Evolutionary conservation across 2,888 invertebrate species (phyloP), one percentile per base, ranked within the genome.

Genomic region (Andrena hattorfiana): DNA sequence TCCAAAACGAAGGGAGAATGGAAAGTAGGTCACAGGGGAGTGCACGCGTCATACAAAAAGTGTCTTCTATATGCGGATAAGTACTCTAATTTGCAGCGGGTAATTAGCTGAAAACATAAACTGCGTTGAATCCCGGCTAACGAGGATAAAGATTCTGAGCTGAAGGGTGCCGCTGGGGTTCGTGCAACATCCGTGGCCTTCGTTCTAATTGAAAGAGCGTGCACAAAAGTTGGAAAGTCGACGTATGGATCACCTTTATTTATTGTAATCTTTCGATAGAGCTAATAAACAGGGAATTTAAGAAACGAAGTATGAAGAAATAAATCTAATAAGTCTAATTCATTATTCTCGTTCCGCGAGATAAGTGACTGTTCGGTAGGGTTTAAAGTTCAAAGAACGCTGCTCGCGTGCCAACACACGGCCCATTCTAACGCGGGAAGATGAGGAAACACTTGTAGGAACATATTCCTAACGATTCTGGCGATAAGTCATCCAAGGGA

Each of bases 371-470:
- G 63, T 54, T 63, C 72, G 32, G 63, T 63, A 35, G 13, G 32
- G 72, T 63, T 72, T 72, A 54, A 51, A 63, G 63, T 63, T 72
- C 32, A 63, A 51, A 72, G 32, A 54, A 72, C 26, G 63, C 26
- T 35, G 63, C 26, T 48, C 13, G 7, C n/a, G 28, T 32, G 62
- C 7, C 48, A n/a, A 30, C 7, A 5, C 23, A 26, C 20, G 48
- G 28, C 28, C 49, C 28, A 28, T 16, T n/a, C 20, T 20, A 35
- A 62, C 32, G 28, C 7, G 1, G 32, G 32, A n/a, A 10, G 32
- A 10, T 5, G 35, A 23, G 62, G 16, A 32, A 5, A 10, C 62
- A 1, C 42, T 42, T 42, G 0, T 42, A 13, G 42, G 42, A 42
- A 16, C 1, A 1, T 16, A 16, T 42, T 42, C 42, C 42, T 42